These are phyloP conservation scores for Cataglyphis livida DNA, from an alignment of 2,888 invertebrate genomes.

Conservation along the genomic window DNA sequence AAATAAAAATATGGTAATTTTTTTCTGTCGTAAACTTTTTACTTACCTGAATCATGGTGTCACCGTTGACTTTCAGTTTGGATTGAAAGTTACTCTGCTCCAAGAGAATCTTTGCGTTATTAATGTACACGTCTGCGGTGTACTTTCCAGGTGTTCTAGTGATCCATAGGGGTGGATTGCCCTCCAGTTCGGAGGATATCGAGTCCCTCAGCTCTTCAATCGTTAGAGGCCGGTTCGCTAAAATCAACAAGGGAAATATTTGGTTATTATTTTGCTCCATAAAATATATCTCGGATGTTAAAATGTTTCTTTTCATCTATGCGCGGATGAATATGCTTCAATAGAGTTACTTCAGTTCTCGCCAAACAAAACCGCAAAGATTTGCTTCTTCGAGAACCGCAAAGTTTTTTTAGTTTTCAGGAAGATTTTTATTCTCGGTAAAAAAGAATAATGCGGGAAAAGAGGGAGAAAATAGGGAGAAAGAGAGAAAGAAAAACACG, in stretches of 20 bases:
- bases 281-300: background rate
- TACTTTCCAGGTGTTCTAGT: conserved; percentile 88
- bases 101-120: conserved; percentile 93
- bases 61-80: conserved; percentile 86
- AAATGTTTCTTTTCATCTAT: conserved; percentile 11
- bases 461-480: conserved; percentile 13
- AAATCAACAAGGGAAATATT: conserved; percentile 77
- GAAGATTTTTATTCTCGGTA: conserved; percentile 60
- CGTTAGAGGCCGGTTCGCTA: conserved; percentile 92
- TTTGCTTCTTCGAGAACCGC: conserved; percentile 36
- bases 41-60: conserved; percentile 88
- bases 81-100: conserved; percentile 90
- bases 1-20: background rate
- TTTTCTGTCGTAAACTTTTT: background rate
- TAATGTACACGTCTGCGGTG: conserved; percentile 92
- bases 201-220: conserved; percentile 90
- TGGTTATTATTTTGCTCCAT: background rate
- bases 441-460: conserved; percentile 32
- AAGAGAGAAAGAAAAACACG: conserved; percentile 12
- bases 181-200: conserved; percentile 92
- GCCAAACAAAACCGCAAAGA: conserved; percentile 35
- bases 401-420: conserved; percentile 30
- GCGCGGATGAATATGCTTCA: background rate
- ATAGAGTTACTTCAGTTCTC: conserved; percentile 25
- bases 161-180: conserved; percentile 95